Evolutionary conservation across 2,113 vertebrate species (phyloP).

Genomic region (Apteryx owenii): DNA sequence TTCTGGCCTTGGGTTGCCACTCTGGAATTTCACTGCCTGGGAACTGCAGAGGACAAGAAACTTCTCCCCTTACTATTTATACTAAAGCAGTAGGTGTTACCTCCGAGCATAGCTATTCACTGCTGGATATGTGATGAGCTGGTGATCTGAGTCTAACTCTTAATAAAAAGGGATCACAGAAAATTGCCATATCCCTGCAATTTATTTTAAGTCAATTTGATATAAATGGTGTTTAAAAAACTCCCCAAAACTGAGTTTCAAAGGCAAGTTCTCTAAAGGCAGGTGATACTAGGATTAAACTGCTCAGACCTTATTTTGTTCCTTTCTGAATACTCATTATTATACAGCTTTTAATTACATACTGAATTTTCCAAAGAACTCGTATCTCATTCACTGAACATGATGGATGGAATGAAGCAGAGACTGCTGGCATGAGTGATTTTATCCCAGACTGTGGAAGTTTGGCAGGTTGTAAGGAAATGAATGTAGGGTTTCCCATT

Average conservation of each 20-base stretch:
- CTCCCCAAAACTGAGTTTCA: background rate
- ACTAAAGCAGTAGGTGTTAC: background rate
- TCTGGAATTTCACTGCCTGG: background rate
- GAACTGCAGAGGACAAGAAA: background rate
- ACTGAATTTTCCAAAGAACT: background rate
- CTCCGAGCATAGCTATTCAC: background rate
- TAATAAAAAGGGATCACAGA: background rate
- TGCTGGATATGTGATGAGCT: background rate
- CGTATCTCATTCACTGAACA: background rate
- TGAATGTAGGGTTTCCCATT: background rate
- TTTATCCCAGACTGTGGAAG: background rate
- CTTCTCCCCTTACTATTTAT: background rate
- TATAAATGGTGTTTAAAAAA: background rate
- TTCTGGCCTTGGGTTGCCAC: background rate
- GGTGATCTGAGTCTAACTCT: background rate
- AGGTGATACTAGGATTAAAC: background rate
- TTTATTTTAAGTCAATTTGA: background rate
- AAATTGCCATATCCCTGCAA: background rate
- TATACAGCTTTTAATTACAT: background rate
- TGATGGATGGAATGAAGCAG: background rate
- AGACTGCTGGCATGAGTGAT: background rate
- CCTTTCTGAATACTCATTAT: background rate
- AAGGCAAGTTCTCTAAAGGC: background rate
- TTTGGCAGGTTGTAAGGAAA: background rate
- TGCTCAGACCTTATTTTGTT: background rate